Conservation (phyloP, 1,140 invertebrate species). For the Elymnias hypermnestra region DNA sequence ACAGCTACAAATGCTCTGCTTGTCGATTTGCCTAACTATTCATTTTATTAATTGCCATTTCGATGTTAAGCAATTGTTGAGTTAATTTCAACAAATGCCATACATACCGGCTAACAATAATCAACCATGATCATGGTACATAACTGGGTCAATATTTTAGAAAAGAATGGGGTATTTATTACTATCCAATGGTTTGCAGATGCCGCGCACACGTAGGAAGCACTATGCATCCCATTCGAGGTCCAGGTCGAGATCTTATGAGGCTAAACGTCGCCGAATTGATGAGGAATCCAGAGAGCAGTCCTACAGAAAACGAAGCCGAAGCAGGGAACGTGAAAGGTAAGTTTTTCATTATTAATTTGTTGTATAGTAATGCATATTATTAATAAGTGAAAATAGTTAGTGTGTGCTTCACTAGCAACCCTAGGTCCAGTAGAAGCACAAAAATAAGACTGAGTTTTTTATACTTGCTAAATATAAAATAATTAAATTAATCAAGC, state of each 20-base stretch:
- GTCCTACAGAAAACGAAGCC: conserved; percentile 67
- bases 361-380: too few relatives aligned
- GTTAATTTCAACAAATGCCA: conserved; percentile 13
- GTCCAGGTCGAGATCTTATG: conserved; percentile 67
- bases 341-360: conserved; percentile 23
- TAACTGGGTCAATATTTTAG: neutral
- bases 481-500: too few relatives aligned
- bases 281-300: conserved; percentile 72
- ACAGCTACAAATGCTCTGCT: conserved; percentile 4
- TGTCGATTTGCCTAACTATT: conserved; percentile 2
- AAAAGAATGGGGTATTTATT: neutral
- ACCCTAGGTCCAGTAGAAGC: too few relatives aligned
- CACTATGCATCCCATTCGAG: conserved; percentile 83
- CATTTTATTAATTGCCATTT: conserved; percentile 6
- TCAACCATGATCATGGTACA: conserved; percentile 25
- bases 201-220: conserved; percentile 87
- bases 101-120: conserved; percentile 24
- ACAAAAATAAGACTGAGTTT: too few relatives aligned
- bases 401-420: too few relatives aligned
- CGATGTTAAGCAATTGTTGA: conserved; percentile 15
- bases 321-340: conserved; percentile 58
- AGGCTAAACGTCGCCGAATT: conserved; percentile 76
- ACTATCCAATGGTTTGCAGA: conserved; percentile 75
- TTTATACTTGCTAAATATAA: too few relatives aligned
- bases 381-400: too few relatives aligned